Percentiles rank a stretch among this genome's conserved stretches.
Evolutionary conservation across 2,113 vertebrate genomes (phyloP).

Genomic region (Proteles cristata): DNA sequence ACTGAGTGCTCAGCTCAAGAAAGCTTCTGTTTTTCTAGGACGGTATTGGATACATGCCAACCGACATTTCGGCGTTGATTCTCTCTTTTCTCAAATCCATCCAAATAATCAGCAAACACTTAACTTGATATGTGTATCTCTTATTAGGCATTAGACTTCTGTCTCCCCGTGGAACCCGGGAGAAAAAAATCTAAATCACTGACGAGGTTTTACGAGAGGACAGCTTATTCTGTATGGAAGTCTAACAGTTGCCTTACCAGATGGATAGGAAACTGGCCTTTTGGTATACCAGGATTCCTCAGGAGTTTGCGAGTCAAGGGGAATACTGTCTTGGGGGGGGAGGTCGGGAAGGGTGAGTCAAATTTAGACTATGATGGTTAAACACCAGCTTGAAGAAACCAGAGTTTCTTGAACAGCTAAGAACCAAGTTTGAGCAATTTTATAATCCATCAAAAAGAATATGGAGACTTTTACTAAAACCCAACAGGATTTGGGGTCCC

Average conservation of each 20-base stretch:
- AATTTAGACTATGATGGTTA: neutral
- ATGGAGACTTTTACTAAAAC: neutral
- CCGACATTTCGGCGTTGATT: neutral
- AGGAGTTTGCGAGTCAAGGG: neutral
- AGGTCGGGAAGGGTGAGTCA: neutral
- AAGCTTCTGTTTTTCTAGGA: neutral
- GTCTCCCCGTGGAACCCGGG: neutral
- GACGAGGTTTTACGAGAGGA: neutral
- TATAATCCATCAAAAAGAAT: neutral
- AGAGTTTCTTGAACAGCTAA: neutral
- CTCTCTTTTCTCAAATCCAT: neutral
- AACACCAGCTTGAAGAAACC: neutral
- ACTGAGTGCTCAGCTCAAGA: neutral
- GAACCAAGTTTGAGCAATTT: neutral
- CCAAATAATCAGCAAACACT: neutral
- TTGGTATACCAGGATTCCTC: neutral
- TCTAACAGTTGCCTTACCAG: neutral
- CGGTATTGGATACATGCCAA: neutral
- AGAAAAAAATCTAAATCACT: conserved; percentile 11
- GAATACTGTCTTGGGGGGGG: neutral
- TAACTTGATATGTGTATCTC: neutral
- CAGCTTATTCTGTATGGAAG: neutral
- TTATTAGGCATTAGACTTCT: neutral
- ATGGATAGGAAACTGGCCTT: neutral
- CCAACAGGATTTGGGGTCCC: neutral